These are phyloP conservation scores for Parazoanthus atlanticus DNA, from an alignment of 92 coral and sea anemone species.

Conservation along the genomic window DNA sequence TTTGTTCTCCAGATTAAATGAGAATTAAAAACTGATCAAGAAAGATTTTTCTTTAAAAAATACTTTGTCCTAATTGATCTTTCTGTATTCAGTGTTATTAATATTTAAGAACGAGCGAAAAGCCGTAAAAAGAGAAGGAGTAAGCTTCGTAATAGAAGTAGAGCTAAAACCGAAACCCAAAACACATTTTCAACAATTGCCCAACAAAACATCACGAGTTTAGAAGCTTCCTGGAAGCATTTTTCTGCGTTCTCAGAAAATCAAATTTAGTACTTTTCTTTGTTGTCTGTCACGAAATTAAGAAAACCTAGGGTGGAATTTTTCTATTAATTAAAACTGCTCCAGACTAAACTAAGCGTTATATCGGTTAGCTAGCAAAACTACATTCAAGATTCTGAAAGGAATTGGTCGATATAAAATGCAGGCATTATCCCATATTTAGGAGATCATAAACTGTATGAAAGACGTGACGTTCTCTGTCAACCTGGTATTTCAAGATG, in stretches of 20 bases:
- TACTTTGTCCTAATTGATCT: constrained; percentile 58
- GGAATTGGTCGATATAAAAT: not conserved
- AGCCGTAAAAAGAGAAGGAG: constrained; percentile 5
- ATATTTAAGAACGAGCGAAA: constrained; percentile 56
- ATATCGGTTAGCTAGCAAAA: constrained; percentile 2
- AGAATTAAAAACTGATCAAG: constrained; percentile 28
- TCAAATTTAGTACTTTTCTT: constrained; percentile 15
- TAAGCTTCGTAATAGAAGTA: not conserved
- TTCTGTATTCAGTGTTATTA: constrained; percentile 64
- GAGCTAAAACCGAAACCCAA: not conserved
- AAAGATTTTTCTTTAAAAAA: constrained; percentile 37
- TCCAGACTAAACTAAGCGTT: constrained; percentile 30
- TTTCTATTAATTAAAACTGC: constrained; percentile 45
- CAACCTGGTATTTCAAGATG: constrained; percentile 4
- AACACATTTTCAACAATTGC: not conserved
- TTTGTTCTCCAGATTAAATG: constrained; percentile 73
- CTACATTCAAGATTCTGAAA: not conserved
- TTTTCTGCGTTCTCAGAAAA: not conserved
- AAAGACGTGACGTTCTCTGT: constrained; percentile 10
- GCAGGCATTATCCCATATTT: not conserved
- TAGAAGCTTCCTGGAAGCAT: not conserved
- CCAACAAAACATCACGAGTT: not conserved
- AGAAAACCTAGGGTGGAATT: not conserved
- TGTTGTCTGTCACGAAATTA: constrained; percentile 36
- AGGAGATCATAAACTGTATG: not conserved